Conservation (phyloP, 2,888 invertebrate species). For the Suillia variegata region DNA sequence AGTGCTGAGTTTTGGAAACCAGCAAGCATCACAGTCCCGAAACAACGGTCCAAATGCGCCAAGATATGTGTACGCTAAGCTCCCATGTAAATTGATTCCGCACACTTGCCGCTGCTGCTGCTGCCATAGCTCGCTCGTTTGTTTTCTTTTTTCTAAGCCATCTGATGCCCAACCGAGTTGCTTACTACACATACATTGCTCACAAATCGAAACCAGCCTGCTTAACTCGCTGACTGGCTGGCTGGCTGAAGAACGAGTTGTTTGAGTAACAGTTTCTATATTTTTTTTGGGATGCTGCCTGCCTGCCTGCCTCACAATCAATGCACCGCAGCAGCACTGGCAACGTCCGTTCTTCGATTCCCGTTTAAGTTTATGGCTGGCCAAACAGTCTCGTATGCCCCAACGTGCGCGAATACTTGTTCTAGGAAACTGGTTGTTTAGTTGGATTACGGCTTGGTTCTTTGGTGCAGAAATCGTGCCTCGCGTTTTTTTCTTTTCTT, state of each 20-base stretch:
- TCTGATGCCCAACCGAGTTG: not conserved
- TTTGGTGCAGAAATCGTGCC: not conserved
- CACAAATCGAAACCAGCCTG: not conserved
- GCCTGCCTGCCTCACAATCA: no score
- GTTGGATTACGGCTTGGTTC: no score
- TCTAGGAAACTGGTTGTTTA: slow-evolving; percentile 15
- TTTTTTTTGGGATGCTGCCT: slow-evolving; percentile 3
- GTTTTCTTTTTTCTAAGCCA: slow-evolving; percentile 4
- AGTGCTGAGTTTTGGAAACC: no score
- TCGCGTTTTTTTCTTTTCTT: not conserved
- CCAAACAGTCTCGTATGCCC: slow-evolving; percentile 13
- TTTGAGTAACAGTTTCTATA: not conserved
- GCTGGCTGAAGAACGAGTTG: not conserved
- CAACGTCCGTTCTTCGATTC: slow-evolving; percentile 3
- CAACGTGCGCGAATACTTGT: slow-evolving; percentile 1
- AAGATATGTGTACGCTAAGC: no score
- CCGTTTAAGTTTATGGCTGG: slow-evolving; percentile 14
- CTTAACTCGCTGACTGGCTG: not conserved
- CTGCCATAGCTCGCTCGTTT: slow-evolving; percentile 8
- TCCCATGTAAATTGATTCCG: slow-evolving; percentile 19
- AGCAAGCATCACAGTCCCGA: no score
- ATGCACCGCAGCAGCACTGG: not conserved
- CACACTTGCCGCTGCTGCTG: slow-evolving; percentile 7
- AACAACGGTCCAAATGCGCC: no score
- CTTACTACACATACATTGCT: not conserved